These are phyloP conservation scores for Leptonema lineaticorne DNA, from an alignment of 1,140 invertebrate genomes.

Conservation along the genomic window DNA sequence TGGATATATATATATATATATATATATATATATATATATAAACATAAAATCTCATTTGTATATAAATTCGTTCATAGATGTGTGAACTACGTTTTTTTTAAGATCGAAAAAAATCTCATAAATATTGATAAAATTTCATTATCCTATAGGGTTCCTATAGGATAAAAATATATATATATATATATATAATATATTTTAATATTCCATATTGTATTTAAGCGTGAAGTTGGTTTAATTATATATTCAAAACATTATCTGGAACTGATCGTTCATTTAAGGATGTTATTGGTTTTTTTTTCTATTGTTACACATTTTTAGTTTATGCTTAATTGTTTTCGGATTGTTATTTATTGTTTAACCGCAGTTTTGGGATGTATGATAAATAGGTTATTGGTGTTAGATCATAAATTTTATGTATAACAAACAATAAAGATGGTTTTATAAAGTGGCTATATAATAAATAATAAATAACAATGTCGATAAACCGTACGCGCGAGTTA, in stretches of 20 bases:
- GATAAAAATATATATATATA: neutral
- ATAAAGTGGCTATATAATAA: slow-evolving; percentile 4
- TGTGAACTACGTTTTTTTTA: neutral
- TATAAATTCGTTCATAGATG: neutral
- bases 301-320: slow-evolving; percentile 10
- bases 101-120: neutral
- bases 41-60: neutral
- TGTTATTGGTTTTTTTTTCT: too few relatives aligned
- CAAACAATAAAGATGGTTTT: slow-evolving; percentile 19
- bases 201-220: too few relatives aligned
- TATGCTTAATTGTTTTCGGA: slow-evolving; percentile 22
- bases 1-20: neutral
- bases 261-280: too few relatives aligned
- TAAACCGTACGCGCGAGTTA: too few relatives aligned
- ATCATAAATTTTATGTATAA: slow-evolving; percentile 24
- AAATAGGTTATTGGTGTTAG: slow-evolving; percentile 21
- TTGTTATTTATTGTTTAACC: slow-evolving; percentile 10
- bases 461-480: too few relatives aligned
- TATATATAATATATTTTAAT: neutral
- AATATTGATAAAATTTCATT: neutral
- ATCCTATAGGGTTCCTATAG: neutral
- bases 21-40: neutral
- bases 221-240: too few relatives aligned
- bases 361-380: slow-evolving; percentile 17
- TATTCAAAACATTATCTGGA: too few relatives aligned